Base-by-base conservation (phyloP, 2,888 invertebrate genomes). In the Apamea sordens region DNA sequence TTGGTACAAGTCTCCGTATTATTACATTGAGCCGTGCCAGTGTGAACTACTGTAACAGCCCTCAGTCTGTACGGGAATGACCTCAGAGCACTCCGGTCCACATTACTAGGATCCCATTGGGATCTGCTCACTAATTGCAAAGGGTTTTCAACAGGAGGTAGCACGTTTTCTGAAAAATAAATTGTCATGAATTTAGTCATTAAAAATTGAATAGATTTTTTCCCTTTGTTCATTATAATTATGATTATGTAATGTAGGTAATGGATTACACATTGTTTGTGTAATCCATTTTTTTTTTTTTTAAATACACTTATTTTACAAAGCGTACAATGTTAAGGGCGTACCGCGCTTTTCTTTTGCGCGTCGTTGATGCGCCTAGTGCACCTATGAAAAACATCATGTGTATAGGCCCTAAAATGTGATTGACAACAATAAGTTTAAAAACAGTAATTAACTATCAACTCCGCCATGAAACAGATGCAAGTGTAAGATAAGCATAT, bases 11-110 rank as follows among this genome's bases (percentile, higher is more conserved):
- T 87, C 0, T 91, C 88, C 0, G 91, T 88, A 73, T 86, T 90
- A 36, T 79, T 77, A 87, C 97, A 97, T 56, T 89, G 90, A 1
- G 82, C 80, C 2, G 95, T 95, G 21, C 94, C 96, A 0, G 97
- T 97, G 79, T 97, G 97, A 24, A 95, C 93, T 1, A 96, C 90
- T 28, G 96, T 90, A 32, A 97, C 94, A 76, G 94, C 92, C 1
- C 88, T 85, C 1, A 96, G 92, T 68, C 89, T 90, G 36, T 90
- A 83, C 0, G 89, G 83, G 8, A 83, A 67, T 65, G 77, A 21
- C 0, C 81, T 61, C 6, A 80, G 75, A 0, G 73, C 41, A 6
- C 84, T 83, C 15, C 70, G 76, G 4, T 85, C 11, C 1, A 28
- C 65, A 28, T 81, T 84, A 47, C 76, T 73, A 0, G 78, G 74